phyloP scores from a whole-genome alignment of 2,113 vertebrate genomes.

The Cyphomyrus discorhynchus region DNA sequence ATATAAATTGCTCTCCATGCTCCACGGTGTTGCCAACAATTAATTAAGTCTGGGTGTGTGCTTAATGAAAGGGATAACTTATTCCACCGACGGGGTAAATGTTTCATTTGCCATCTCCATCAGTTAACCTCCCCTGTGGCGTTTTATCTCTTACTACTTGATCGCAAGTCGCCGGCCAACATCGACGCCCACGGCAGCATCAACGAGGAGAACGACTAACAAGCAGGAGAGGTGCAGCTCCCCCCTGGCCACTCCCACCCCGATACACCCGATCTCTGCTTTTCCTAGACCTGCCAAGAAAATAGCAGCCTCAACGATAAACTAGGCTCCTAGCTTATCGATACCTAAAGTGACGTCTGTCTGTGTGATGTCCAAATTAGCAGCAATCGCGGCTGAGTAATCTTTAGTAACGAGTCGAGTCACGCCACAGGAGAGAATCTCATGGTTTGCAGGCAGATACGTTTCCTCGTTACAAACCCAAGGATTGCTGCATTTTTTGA shows the following conservation, averaged over 20 bases:
- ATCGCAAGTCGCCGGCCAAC: neutral
- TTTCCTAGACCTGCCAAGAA: neutral
- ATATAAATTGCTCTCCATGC: constrained; percentile 27
- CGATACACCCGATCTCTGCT: neutral
- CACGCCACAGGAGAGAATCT: neutral
- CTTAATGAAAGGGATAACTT: constrained; percentile 30
- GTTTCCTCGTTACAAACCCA: neutral
- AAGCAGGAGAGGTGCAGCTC: neutral
- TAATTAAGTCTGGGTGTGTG: constrained; percentile 28
- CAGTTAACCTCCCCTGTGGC: constrained; percentile 6
- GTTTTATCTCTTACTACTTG: neutral
- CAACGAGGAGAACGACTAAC: neutral
- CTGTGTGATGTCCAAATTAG: neutral
- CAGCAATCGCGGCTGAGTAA: neutral
- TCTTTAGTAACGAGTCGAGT: neutral
- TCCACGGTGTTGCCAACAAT: constrained; percentile 19
- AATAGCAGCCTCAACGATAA: neutral
- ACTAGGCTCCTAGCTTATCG: neutral
- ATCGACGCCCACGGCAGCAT: neutral
- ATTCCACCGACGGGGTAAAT: constrained; percentile 27
- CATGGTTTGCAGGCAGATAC: neutral
- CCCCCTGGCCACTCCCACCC: neutral
- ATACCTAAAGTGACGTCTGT: neutral
- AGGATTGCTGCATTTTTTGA: neutral
- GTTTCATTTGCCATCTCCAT: constrained; percentile 21